Evolutionary conservation across 1,140 invertebrate species (phyloP).

Genomic region (Contarinia nasturtii): DNA sequence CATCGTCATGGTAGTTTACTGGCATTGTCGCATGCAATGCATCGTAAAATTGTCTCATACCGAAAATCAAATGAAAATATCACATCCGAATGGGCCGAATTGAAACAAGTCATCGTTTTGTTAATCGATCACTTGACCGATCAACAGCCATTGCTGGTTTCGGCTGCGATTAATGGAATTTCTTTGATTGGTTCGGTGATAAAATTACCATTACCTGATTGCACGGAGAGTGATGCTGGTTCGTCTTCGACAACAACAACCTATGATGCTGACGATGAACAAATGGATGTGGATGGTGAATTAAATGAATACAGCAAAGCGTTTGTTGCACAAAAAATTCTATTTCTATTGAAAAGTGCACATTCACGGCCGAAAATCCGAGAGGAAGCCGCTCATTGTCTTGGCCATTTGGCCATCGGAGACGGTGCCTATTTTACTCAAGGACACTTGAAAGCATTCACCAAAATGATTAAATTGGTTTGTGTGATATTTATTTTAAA

Average conservation of each 20-base stretch:
- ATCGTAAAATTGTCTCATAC: conserved; percentile 13
- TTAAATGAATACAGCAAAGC: conserved; percentile 13
- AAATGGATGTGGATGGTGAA: conserved; percentile 10
- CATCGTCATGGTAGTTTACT: conserved; percentile 20
- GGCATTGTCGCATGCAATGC: conserved; percentile 18
- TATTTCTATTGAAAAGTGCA: conserved; percentile 15
- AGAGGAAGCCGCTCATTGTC: conserved; percentile 18
- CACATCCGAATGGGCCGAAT: conserved; percentile 13
- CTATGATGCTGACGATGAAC: conserved; percentile 11
- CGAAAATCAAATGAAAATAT: conserved; percentile 5
- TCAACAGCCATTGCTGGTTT: conserved; percentile 18
- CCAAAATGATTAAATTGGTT: conserved; percentile 13
- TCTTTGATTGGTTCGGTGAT: conserved; percentile 21
- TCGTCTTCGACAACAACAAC: conserved; percentile 9
- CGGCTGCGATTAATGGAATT: conserved; percentile 20
- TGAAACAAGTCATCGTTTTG: conserved; percentile 15
- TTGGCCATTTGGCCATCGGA: conserved; percentile 20
- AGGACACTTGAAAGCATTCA: conserved; percentile 18
- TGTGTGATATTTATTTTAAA: neutral
- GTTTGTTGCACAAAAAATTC: conserved; percentile 16
- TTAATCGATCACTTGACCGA: conserved; percentile 14
- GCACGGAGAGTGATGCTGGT: neutral
- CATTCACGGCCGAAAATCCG: conserved; percentile 17
- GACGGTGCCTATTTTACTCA: conserved; percentile 20
- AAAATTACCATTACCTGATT: conserved; percentile 16